phyloP scores from a whole-genome alignment of 2,797 vertebrate genomes.

The Acanthopagrus latus region DNA sequence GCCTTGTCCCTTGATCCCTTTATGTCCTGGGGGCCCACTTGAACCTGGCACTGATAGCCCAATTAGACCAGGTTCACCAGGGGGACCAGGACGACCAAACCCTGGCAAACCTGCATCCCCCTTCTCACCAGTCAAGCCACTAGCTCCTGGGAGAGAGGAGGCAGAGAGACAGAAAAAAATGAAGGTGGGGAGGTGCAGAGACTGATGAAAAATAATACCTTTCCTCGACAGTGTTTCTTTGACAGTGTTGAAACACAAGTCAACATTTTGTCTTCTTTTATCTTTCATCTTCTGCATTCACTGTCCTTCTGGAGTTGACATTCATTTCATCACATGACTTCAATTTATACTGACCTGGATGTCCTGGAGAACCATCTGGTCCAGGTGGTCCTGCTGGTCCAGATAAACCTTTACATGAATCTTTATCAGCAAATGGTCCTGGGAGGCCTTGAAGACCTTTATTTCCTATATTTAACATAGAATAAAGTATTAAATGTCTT shows the following conservation, averaged over 20 bases:
- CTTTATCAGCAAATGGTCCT: conserved; percentile 60
- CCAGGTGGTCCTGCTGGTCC: conserved; percentile 66
- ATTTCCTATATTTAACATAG: conserved; percentile 55
- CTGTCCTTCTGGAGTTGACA: conserved; percentile 8
- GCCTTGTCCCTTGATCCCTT: conserved; percentile 63
- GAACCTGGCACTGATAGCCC: conserved; percentile 56
- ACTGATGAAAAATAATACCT: neutral
- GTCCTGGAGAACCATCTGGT: conserved; percentile 68
- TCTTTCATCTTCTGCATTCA: conserved; percentile 7
- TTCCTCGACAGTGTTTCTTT: neutral
- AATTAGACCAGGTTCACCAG: conserved; percentile 64
- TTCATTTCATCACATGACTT: conserved; percentile 30
- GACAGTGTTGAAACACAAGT: neutral
- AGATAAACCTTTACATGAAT: conserved; percentile 35
- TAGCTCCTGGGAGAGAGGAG: conserved; percentile 37
- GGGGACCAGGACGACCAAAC: conserved; percentile 58
- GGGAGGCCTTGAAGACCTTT: conserved; percentile 63
- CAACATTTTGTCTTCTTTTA: neutral
- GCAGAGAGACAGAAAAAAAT: neutral
- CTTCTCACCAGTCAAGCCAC: conserved; percentile 61
- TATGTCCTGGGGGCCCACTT: conserved; percentile 60
- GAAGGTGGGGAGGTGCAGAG: neutral
- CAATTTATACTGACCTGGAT: conserved; percentile 64
- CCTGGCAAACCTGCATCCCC: conserved; percentile 70
- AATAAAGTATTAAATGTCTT: conserved; percentile 10